These are phyloP conservation scores for Axis porcinus DNA, from an alignment of 2,113 vertebrate genomes.

Conservation along the genomic window DNA sequence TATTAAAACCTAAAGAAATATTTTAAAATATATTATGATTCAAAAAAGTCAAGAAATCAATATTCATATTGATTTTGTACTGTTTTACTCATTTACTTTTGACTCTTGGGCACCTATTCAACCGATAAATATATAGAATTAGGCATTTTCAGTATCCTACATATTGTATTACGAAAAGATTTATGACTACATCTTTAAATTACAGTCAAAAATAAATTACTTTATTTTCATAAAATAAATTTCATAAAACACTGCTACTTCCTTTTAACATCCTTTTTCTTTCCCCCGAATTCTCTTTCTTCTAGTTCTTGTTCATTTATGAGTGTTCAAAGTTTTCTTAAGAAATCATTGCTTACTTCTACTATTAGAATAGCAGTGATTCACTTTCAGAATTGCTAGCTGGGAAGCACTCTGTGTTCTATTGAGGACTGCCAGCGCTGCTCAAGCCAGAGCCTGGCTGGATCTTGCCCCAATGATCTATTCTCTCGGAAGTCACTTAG, in stretches of 20 bases:
- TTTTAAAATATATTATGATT: neutral
- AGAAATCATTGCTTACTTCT: neutral
- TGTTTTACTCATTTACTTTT: neutral
- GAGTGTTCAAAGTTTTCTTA: neutral
- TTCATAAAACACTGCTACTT: neutral
- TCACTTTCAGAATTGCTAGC: neutral
- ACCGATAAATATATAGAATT: constrained; percentile 16
- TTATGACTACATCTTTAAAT: neutral
- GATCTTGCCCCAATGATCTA: neutral
- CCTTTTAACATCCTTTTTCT: neutral
- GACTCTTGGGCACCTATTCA: neutral
- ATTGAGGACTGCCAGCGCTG: neutral
- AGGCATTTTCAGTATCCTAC: neutral
- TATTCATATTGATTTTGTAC: constrained; percentile 33
- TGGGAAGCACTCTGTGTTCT: neutral
- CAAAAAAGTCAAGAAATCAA: neutral
- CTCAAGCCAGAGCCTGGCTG: rapidly evolving
- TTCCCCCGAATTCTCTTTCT: neutral
- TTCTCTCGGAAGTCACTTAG: neutral
- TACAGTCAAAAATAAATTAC: neutral
- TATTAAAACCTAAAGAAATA: constrained; percentile 24
- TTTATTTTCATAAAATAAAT: constrained; percentile 21
- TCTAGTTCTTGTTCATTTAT: neutral
- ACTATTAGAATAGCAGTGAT: neutral
- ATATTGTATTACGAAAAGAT: neutral